Evolutionary conservation across 2,888 invertebrate genomes (phyloP), one percentile per base, ranked within the genome.

Genomic region (Cryptocephalus primarius): DNA sequence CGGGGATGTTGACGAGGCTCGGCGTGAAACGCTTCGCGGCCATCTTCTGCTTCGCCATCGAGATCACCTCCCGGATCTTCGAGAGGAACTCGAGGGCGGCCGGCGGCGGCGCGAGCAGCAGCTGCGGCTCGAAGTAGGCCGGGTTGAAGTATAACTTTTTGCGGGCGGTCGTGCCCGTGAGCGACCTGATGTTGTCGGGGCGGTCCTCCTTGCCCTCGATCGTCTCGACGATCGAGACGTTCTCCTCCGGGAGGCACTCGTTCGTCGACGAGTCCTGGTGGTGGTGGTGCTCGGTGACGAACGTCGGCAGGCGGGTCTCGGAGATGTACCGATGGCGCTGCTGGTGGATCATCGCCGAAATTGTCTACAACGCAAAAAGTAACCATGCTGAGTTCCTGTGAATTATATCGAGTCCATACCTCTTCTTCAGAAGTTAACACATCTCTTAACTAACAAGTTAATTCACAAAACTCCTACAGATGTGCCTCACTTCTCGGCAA

Each of bases 31-130:
- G 76, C 69, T 90, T 89, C 0, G 83, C 72, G 38, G 82, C 78
- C 84, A 91, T 89, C 72, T 90, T 90, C 59, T 86, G 85, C 64
- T 90, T 90, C 8, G 92, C 92, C 43, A 91, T 83, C 39, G 88
- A 77, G 57, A 92, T 91, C 8, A 92, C 91, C 74, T 91, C 90
- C 51, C 93, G 80, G 52, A 93, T 89, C 75, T 90, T 89, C 1
- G 81, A 78, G 43, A 93, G 74, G 66, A 93, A 93, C 68, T 93
- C 92, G 55, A 91, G 72, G 22, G 93, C 92, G 45, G 90, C 89
- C 39, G 88, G 86, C 40, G 93, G 92, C 14, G 93, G 93, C 56
- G 88, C 83, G 73, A 84, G 74, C 65, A 93, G 75, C 41, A 90
- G 67, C 56, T 91, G 87, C 31, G 87, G 86, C 65, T 93, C 92